phyloP scores from a whole-genome alignment of 2,113 vertebrate species.

The Oenanthe oenanthe region DNA sequence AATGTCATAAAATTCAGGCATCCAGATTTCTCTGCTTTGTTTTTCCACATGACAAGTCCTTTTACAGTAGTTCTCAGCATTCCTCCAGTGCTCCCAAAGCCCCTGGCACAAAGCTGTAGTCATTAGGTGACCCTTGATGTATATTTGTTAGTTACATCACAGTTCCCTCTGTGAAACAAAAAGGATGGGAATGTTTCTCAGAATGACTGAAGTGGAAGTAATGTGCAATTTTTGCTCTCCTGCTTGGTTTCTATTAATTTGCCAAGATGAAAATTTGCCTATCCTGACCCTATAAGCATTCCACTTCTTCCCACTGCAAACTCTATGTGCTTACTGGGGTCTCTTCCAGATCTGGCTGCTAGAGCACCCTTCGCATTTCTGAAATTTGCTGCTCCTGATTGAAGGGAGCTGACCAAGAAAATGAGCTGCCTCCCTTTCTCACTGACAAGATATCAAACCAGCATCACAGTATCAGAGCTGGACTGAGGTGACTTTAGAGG shows the following conservation, averaged over 20 bases:
- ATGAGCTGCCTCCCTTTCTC: not conserved
- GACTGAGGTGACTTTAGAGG: not conserved
- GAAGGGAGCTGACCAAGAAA: not conserved
- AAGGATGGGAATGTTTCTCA: not conserved
- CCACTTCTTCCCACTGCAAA: not conserved
- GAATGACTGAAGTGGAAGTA: not conserved
- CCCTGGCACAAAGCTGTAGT: not conserved
- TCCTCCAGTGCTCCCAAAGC: not conserved
- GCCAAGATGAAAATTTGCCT: not conserved
- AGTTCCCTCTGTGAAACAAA: not conserved
- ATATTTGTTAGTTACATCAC: not conserved
- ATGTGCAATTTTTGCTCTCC: not conserved
- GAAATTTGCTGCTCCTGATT: not conserved
- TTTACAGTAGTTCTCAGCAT: not conserved
- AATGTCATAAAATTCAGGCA: not conserved
- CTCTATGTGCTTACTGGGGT: accelerated
- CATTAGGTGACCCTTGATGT: not conserved
- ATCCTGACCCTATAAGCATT: not conserved
- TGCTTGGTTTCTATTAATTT: not conserved
- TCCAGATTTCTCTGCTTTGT: not conserved
- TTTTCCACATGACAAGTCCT: not conserved
- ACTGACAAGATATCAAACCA: not conserved
- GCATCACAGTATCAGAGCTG: not conserved
- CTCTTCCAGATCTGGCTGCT: not conserved
- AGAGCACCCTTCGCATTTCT: not conserved